phyloP scores from a whole-genome alignment of 2,888 invertebrate genomes.

The Lycocerus yunnanus region DNA sequence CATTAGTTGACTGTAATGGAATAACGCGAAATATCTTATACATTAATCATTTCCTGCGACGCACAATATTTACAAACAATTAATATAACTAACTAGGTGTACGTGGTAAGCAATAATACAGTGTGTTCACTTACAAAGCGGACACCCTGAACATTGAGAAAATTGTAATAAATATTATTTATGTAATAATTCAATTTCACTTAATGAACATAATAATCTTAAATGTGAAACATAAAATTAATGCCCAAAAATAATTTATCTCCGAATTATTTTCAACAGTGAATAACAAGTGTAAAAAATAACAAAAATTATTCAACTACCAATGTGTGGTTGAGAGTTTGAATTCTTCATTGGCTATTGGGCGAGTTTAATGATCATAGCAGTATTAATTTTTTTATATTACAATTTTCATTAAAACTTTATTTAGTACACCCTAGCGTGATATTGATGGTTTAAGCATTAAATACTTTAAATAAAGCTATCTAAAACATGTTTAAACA shows the following conservation, averaged over 20 bases:
- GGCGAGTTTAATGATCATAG: background rate
- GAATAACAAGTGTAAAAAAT: background rate
- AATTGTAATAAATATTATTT: background rate
- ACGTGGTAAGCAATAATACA: background rate
- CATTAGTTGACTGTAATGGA: background rate
- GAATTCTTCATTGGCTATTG: background rate
- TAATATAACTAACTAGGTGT: background rate
- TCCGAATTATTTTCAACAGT: background rate
- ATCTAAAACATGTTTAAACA: background rate
- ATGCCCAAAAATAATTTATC: background rate
- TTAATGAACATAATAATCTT: background rate
- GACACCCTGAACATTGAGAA: background rate
- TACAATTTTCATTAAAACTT: too few species aligned
- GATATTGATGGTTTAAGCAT: background rate
- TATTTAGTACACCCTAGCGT: too few species aligned
- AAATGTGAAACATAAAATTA: background rate
- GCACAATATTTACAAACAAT: background rate
- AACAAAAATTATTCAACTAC: background rate
- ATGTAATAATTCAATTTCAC: background rate
- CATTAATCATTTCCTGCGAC: background rate
- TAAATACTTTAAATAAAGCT: background rate
- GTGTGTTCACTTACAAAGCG: too few species aligned
- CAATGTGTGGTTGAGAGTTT: background rate
- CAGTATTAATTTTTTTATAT: too few species aligned
- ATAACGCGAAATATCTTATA: background rate